Conservation (phyloP, 2,888 invertebrate genomes). For the Patella ulyssiponensis region DNA sequence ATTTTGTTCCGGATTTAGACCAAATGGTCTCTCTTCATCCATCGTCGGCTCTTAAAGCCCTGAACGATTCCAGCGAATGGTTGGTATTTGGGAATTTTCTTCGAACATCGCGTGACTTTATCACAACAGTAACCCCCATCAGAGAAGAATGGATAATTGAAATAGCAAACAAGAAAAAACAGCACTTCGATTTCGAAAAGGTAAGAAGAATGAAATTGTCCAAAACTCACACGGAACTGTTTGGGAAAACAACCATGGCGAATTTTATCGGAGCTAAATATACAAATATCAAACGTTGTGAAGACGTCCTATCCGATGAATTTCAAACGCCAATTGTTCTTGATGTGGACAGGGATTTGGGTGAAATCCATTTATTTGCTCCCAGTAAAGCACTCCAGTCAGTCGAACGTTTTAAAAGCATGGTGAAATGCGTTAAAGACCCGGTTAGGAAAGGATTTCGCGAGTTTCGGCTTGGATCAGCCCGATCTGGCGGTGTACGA, state of each 20-base stretch:
- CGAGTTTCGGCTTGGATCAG: constrained; percentile 38
- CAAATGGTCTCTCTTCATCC: constrained; percentile 60
- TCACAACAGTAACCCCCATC: constrained; percentile 58
- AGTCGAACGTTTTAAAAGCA: constrained; percentile 9
- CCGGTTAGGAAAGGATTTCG: constrained; percentile 30
- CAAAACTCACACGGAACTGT: constrained; percentile 35
- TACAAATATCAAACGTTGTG: constrained; percentile 42
- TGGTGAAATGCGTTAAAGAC: constrained; percentile 25
- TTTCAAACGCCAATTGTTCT: constrained; percentile 42
- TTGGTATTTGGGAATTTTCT: constrained; percentile 58
- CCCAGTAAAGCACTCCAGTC: not conserved
- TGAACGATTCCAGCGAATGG: constrained; percentile 56
- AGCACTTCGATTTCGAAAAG: constrained; percentile 38
- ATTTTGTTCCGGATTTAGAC: constrained; percentile 41
- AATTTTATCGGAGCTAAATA: constrained; percentile 53
- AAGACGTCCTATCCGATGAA: constrained; percentile 33
- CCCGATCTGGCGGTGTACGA: constrained; percentile 34
- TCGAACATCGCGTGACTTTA: constrained; percentile 56
- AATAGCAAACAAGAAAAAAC: constrained; percentile 31
- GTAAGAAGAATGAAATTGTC: constrained; percentile 40
- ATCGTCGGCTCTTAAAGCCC: constrained; percentile 51
- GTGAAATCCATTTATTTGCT: constrained; percentile 47
- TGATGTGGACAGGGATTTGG: constrained; percentile 47
- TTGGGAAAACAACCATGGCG: constrained; percentile 46
- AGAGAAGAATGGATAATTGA: constrained; percentile 48